Conservation (phyloP, 2,113 vertebrate species). For the Heterocephalus glaber region DNA sequence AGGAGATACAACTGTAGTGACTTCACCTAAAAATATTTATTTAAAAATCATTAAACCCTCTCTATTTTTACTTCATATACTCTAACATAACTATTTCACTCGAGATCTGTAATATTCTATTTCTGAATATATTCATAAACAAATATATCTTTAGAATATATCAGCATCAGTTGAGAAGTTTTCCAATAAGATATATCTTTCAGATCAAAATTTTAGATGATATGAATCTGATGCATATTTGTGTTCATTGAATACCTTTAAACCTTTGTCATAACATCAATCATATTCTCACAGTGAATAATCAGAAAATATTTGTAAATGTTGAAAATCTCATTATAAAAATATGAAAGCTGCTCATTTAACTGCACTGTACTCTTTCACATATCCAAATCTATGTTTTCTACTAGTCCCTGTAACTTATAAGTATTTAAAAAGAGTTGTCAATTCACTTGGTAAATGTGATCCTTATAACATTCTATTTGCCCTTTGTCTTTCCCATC, state of each 20-base stretch:
- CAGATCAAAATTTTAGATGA: neutral
- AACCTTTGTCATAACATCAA: neutral
- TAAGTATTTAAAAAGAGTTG: neutral
- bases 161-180: neutral
- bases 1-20: neutral
- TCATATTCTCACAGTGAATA: neutral
- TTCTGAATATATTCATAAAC: neutral
- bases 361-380: neutral
- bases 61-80: neutral
- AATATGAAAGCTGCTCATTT: neutral
- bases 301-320: slow-evolving; percentile 34
- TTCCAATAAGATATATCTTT: neutral
- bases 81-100: neutral
- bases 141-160: neutral
- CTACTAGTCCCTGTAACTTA: neutral
- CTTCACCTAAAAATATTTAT: neutral
- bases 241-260: neutral
- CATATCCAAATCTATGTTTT: neutral
- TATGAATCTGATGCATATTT: neutral
- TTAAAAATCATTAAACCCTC: neutral
- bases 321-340: neutral
- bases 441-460: neutral
- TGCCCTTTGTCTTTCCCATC: neutral
- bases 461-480: neutral
- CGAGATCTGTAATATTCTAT: neutral